Percentiles rank a stretch among this genome's conserved stretches.
These are phyloP conservation scores for Poeciliopsis infans DNA, from an alignment of 2,797 vertebrate species.

Conservation along the genomic window DNA sequence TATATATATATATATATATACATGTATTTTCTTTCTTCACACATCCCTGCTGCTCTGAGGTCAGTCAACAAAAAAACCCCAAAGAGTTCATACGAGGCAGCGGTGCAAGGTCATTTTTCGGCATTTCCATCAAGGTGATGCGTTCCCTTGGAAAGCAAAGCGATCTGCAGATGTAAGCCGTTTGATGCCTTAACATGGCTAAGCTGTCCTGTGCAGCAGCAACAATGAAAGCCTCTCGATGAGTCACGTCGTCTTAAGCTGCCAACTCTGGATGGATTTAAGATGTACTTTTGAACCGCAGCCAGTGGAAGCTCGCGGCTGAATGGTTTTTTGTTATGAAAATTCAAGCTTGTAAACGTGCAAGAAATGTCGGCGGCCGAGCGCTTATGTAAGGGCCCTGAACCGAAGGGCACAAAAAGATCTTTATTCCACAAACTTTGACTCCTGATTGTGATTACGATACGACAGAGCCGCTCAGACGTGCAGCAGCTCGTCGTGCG, in stretches of 20 bases:
- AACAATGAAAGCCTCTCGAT: constrained; percentile 43
- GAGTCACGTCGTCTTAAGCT: constrained; percentile 32
- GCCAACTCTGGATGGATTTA: constrained; percentile 37
- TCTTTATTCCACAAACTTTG: not conserved
- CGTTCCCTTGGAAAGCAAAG: constrained; percentile 11
- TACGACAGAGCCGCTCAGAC: constrained; percentile 13
- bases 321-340: constrained; percentile 30
- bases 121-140: constrained; percentile 25
- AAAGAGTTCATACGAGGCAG: constrained; percentile 7
- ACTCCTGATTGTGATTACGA: constrained; percentile 16
- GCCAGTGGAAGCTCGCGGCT: constrained; percentile 27
- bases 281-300: constrained; percentile 43
- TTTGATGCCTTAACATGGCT: constrained; percentile 27
- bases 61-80: not conserved
- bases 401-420: not conserved
- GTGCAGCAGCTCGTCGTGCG: not conserved
- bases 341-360: constrained; percentile 30
- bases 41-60: constrained; percentile 22
- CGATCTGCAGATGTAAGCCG: constrained; percentile 17
- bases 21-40: constrained; percentile 14
- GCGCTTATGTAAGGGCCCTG: constrained; percentile 23
- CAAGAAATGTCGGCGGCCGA: constrained; percentile 12
- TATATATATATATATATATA: no score
- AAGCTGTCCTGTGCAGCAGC: constrained; percentile 27
- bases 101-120: constrained; percentile 18